phyloP scores from a whole-genome alignment of 2,888 invertebrate species.

The Lepidochitona cinerea region DNA sequence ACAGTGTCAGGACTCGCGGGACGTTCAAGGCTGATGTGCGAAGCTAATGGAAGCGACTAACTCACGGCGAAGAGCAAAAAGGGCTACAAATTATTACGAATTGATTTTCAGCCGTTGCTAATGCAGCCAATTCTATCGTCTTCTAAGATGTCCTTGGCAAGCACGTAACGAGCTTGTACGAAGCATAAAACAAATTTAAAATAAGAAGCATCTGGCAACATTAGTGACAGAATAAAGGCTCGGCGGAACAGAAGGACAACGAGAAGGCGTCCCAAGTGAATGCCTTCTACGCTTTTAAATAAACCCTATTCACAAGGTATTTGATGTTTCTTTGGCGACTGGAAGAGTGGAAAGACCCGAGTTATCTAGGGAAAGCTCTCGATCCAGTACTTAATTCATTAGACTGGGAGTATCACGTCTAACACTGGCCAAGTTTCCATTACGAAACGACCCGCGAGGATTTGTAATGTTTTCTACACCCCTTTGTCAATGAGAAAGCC shows the following conservation, averaged over 20 bases:
- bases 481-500: conserved; percentile 1
- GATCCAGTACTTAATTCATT: conserved; percentile 2
- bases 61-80: too few species aligned
- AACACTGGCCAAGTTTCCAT: background rate
- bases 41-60: too few species aligned
- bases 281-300: background rate
- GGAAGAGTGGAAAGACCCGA: background rate
- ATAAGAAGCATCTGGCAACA: background rate
- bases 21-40: too few species aligned
- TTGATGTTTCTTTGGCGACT: background rate
- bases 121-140: background rate
- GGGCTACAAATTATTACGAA: background rate
- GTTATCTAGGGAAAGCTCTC: background rate
- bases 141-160: background rate
- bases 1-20: too few species aligned
- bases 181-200: background rate
- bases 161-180: background rate
- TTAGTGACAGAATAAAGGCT: background rate
- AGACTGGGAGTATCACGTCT: background rate
- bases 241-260: background rate
- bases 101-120: background rate
- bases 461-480: background rate
- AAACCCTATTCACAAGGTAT: background rate
- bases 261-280: background rate
- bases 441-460: background rate